phyloP scores from a whole-genome alignment of 2,113 vertebrate species.

The Corythornis madagascariensis region DNA sequence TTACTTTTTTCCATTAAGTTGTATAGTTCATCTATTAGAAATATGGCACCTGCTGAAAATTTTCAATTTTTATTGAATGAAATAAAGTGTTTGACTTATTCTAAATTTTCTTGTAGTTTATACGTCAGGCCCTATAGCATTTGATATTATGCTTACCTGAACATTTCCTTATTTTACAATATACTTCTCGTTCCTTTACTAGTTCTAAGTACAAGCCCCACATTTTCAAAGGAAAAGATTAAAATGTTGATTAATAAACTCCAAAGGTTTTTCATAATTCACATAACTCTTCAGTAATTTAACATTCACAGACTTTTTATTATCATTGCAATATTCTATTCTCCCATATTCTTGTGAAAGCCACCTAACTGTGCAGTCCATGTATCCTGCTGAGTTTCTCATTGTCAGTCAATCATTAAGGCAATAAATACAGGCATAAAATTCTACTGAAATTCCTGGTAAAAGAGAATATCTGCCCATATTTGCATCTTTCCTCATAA shows the following conservation, averaged over 20 bases:
- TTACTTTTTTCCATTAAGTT: not conserved
- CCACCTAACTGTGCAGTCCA: not conserved
- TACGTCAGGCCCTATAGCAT: not conserved
- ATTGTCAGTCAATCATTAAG: not conserved
- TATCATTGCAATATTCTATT: not conserved
- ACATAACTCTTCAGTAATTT: not conserved
- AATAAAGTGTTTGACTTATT: not conserved
- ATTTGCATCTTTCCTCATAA: not conserved
- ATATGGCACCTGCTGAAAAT: not conserved
- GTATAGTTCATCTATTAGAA: not conserved
- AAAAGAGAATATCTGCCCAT: not conserved
- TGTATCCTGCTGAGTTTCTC: not conserved
- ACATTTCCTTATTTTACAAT: not conserved
- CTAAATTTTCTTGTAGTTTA: not conserved
- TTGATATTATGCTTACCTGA: not conserved
- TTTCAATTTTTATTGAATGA: not conserved
- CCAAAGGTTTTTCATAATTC: not conserved
- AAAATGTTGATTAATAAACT: not conserved
- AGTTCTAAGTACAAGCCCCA: not conserved
- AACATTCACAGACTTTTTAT: not conserved
- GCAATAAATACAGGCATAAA: not conserved
- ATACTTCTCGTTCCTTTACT: too few relatives aligned
- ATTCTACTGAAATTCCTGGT: not conserved
- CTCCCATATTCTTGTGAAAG: not conserved
- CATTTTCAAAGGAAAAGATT: not conserved